Percentiles rank a stretch among this genome's conserved stretches.
Conservation (phyloP, 1,140 invertebrate genomes). For the Drosophila cardini region DNA sequence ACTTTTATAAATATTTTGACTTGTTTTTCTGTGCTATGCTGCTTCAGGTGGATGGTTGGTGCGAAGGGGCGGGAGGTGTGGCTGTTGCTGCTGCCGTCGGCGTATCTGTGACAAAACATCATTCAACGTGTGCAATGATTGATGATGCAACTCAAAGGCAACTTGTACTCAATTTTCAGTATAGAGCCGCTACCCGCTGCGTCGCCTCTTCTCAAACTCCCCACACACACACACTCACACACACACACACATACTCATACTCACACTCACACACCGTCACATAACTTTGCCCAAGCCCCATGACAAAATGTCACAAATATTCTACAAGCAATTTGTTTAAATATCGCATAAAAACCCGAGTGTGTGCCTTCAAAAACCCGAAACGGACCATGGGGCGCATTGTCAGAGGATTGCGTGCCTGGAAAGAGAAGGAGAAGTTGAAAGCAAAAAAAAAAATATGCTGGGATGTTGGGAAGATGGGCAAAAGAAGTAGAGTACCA, state of each 20-base stretch:
- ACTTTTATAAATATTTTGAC: conserved; percentile 84
- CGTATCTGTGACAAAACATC: conserved; percentile 81
- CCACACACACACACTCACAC: conserved; percentile 21
- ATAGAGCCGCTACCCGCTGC: conserved; percentile 50
- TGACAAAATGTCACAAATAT: conserved; percentile 84
- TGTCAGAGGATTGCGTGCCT: conserved; percentile 31
- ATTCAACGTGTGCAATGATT: conserved; percentile 83
- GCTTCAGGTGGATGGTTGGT: conserved; percentile 39
- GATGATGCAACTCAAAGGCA: conserved; percentile 80
- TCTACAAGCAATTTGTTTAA: conserved; percentile 84
- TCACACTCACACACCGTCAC: conserved; percentile 16
- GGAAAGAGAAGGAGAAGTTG: conserved; percentile 5
- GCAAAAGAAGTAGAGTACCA: conserved; percentile 5
- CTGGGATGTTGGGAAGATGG: conserved; percentile 6
- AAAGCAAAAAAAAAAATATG: background rate
- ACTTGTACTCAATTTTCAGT: conserved; percentile 83
- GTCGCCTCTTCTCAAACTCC: conserved; percentile 37
- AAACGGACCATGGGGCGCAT: conserved; percentile 43
- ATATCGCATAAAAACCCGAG: conserved; percentile 74
- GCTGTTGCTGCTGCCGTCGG: conserved; percentile 48
- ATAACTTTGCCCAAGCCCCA: conserved; percentile 56
- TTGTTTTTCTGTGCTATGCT: conserved; percentile 50
- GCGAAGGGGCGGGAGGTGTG: conserved; percentile 23
- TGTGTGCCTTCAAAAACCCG: conserved; percentile 16
- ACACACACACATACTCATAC: conserved; percentile 23